Evolutionary conservation across 2,888 invertebrate genomes (phyloP).

Genomic region (Spialia ferax): DNA sequence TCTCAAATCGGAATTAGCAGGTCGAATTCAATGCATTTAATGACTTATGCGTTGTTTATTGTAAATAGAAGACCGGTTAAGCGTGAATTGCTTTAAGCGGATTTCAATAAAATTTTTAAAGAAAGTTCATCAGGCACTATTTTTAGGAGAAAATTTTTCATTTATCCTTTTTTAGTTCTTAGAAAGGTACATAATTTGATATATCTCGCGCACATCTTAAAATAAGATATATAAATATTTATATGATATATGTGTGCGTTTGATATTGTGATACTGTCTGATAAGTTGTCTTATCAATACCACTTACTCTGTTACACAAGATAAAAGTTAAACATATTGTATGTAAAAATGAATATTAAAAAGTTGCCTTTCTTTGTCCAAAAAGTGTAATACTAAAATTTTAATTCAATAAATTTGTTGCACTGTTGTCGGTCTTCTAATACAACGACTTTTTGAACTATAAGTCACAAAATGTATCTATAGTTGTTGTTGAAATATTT

Average conservation of each 20-base stretch:
- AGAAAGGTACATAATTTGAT: background rate
- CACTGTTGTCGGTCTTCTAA: background rate
- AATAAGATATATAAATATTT: background rate
- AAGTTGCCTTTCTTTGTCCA: no score
- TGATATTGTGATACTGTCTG: background rate
- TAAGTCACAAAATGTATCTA: background rate
- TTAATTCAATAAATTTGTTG: background rate
- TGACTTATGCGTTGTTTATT: background rate
- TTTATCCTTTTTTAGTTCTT: no score
- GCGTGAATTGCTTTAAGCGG: background rate
- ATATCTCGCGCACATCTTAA: background rate
- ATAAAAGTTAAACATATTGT: background rate
- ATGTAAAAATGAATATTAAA: background rate
- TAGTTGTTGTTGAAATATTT: background rate
- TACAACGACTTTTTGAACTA: background rate
- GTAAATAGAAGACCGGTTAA: slow-evolving; percentile 9
- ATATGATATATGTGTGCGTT: background rate
- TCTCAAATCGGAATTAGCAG: background rate
- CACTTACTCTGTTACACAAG: background rate
- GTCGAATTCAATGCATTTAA: background rate
- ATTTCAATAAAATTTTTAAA: no score
- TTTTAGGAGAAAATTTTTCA: no score
- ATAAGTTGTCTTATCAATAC: background rate
- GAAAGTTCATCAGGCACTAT: no score
- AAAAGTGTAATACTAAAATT: no score